phyloP scores from a whole-genome alignment of 92 coral and sea anemone genomes.

The Paragorgia papillata region DNA sequence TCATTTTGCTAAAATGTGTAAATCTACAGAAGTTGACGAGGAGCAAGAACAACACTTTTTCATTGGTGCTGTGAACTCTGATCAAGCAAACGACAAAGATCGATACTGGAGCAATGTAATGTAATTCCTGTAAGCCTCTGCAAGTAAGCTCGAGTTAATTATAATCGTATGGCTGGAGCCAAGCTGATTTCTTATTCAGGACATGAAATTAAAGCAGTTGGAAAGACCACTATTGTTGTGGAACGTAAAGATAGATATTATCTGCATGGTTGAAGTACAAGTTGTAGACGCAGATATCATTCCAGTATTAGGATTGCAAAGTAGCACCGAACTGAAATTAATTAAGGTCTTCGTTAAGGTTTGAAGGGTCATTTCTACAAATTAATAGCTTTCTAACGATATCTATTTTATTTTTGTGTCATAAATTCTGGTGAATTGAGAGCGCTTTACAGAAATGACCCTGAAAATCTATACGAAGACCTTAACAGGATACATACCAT shows the following conservation, averaged over 20 bases:
- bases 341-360: slow-evolving; percentile 24
- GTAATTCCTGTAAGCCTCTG: slow-evolving; percentile 33
- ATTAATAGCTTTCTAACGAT: too few relatives aligned
- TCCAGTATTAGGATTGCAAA: slow-evolving; percentile 29
- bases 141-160: slow-evolving; percentile 24
- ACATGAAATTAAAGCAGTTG: slow-evolving; percentile 47
- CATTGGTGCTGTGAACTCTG: too few relatives aligned
- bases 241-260: slow-evolving; percentile 29
- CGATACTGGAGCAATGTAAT: slow-evolving; percentile 29
- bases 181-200: slow-evolving; percentile 36
- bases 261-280: slow-evolving; percentile 27
- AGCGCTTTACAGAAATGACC: too few relatives aligned
- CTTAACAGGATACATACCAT: slow-evolving; percentile 21
- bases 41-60: too few relatives aligned
- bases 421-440: too few relatives aligned
- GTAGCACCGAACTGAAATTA: slow-evolving; percentile 25
- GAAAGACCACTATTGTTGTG: slow-evolving; percentile 38
- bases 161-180: slow-evolving; percentile 20
- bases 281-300: slow-evolving; percentile 33
- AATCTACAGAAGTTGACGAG: too few relatives aligned
- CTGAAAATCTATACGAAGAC: too few relatives aligned
- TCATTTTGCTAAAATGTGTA: too few relatives aligned
- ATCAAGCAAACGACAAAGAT: too few relatives aligned
- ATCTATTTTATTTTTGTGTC: too few relatives aligned
- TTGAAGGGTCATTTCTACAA: too few relatives aligned